These are phyloP conservation scores for Latrodectus geometricus DNA, from an alignment of 1,140 invertebrate genomes.

Conservation along the genomic window DNA sequence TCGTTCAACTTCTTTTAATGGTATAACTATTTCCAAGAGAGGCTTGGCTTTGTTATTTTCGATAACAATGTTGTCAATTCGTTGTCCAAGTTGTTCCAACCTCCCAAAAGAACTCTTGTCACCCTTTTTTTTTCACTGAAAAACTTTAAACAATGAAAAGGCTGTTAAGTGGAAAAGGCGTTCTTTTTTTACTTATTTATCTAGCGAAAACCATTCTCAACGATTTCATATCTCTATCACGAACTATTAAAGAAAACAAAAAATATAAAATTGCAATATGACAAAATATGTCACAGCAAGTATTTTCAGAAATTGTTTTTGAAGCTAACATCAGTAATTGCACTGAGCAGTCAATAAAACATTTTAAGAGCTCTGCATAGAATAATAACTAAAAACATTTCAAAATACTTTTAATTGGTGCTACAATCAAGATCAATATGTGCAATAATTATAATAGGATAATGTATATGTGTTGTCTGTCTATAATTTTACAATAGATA, in stretches of 20 bases:
- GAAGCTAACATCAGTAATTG: not conserved
- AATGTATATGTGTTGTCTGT: too few relatives aligned
- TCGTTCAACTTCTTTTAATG: not conserved
- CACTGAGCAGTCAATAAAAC: too few relatives aligned
- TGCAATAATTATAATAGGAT: too few relatives aligned
- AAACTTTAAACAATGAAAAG: not conserved
- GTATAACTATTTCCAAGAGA: not conserved
- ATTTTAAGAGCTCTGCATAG: too few relatives aligned
- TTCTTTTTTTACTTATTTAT: not conserved
- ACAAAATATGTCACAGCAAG: not conserved
- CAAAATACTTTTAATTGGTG: too few relatives aligned
- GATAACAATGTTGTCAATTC: constrained; percentile 37
- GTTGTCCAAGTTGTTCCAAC: not conserved
- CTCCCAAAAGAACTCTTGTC: not conserved
- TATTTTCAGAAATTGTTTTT: not conserved
- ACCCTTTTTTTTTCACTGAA: not conserved
- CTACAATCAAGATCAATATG: too few relatives aligned
- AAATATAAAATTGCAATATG: not conserved
- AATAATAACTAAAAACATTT: too few relatives aligned
- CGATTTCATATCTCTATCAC: constrained; percentile 10
- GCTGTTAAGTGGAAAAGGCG: not conserved
- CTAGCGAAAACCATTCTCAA: not conserved
- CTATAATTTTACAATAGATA: too few relatives aligned
- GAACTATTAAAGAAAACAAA: not conserved
- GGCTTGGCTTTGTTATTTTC: not conserved